A percentile compares a stretch with the other conserved stretches of the same genome.
These are phyloP conservation scores for Pandemis heparana DNA, from an alignment of 2,888 invertebrate genomes.

Conservation along the genomic window DNA sequence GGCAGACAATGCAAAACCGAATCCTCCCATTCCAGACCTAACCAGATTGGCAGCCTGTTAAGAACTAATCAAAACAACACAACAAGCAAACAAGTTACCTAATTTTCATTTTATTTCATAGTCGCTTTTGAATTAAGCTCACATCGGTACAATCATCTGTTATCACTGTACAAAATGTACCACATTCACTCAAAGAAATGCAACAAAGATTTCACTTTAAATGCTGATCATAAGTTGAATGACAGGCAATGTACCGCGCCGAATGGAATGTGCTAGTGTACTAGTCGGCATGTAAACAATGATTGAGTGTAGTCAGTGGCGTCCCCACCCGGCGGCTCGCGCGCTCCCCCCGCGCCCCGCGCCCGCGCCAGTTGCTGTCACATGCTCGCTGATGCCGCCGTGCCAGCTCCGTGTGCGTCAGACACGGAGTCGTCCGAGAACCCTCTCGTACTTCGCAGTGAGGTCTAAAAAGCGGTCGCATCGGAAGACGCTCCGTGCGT, in stretches of 20 bases:
- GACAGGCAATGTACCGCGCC: conserved; percentile 61
- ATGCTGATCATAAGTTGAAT: conserved; percentile 71
- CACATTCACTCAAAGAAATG: conserved; percentile 70
- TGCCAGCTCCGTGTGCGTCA: conserved; percentile 72
- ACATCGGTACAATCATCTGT: conserved; percentile 68
- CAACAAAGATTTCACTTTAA: conserved; percentile 72
- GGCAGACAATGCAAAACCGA: conserved; percentile 15
- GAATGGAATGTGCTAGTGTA: conserved; percentile 81
- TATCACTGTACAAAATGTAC: conserved; percentile 53
- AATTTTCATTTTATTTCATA: conserved; percentile 85
- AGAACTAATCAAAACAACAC: conserved; percentile 49
- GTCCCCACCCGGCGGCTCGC: conserved; percentile 60
- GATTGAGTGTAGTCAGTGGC: conserved; percentile 66
- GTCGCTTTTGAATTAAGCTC: conserved; percentile 63
- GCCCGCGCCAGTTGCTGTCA: conserved; percentile 47
- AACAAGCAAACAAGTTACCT: conserved; percentile 64
- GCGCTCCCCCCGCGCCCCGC: conserved; percentile 51
- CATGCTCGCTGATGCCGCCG: conserved; percentile 54
- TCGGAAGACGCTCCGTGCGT: conserved; percentile 61
- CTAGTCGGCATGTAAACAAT: conserved; percentile 77
- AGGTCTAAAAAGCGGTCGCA: conserved; percentile 56
- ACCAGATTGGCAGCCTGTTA: conserved; percentile 45
- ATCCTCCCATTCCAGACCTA: conserved; percentile 46
- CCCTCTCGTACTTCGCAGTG: conserved; percentile 49
- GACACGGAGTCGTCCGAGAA: conserved; percentile 47